Conservation (phyloP, 2,888 invertebrate genomes). For the Mesodorylaimus sp. region DNA sequence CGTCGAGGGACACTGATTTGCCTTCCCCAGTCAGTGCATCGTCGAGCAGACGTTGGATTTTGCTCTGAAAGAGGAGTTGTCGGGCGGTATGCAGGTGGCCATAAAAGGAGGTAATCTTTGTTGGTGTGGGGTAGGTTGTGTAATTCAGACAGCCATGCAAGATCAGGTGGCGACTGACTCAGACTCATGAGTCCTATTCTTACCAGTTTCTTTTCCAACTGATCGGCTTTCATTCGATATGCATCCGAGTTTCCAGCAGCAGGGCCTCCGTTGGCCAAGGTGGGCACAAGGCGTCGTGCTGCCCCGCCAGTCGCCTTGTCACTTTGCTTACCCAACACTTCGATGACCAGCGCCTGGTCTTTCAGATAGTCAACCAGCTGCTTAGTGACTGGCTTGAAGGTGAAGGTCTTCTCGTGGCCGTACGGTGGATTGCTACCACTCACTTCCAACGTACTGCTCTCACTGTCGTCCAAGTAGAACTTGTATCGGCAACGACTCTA, state of each 20-base stretch:
- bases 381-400: constrained; percentile 34
- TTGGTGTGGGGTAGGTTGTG: no score
- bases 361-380: constrained; percentile 37
- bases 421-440: constrained; percentile 36
- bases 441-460: constrained; percentile 23
- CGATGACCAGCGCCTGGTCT: constrained; percentile 35
- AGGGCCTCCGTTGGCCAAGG: no score
- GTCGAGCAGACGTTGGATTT: constrained; percentile 14
- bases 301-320: constrained; percentile 11
- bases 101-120: no score
- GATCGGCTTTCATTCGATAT: no score
- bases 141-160: no score
- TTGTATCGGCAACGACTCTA: constrained; percentile 31
- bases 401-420: constrained; percentile 34
- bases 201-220: no score
- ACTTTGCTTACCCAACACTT: constrained; percentile 38
- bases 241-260: no score
- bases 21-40: constrained; percentile 14
- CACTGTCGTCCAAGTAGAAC: constrained; percentile 36
- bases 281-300: no score
- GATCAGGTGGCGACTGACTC: no score
- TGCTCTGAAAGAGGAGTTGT: background rate
- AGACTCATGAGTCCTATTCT: no score
- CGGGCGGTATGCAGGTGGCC: constrained; percentile 12
- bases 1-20: constrained; percentile 15